phyloP scores from a whole-genome alignment of 2,888 invertebrate species.

The Cloeon dipterum region DNA sequence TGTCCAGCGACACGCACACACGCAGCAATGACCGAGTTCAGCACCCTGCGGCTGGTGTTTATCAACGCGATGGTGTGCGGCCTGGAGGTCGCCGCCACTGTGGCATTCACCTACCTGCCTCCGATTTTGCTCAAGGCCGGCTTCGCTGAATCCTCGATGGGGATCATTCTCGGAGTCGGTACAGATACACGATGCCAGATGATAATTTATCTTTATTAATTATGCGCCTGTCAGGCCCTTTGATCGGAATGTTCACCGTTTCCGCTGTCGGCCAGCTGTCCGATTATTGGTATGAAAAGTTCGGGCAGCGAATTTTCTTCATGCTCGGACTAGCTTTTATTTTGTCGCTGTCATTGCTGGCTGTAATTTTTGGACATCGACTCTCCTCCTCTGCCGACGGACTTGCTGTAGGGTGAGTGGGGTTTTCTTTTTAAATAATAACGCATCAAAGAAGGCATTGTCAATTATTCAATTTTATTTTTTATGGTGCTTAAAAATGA shows the following conservation, averaged over 20 bases:
- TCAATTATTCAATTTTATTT: too few species aligned
- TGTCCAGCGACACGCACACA: too few species aligned
- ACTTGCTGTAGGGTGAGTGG: conserved; percentile 1
- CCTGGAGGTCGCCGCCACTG: conserved; percentile 21
- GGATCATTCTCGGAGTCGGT: conserved; percentile 20
- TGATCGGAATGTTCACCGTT: conserved; percentile 6
- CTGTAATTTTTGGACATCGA: conserved; percentile 15
- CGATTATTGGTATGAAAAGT: conserved; percentile 16
- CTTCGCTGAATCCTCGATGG: conserved; percentile 19
- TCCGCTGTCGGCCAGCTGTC: conserved; percentile 20
- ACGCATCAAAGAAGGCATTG: too few species aligned
- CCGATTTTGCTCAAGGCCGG: conserved; percentile 22
- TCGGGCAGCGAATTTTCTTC: conserved; percentile 20
- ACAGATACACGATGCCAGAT: too few species aligned
- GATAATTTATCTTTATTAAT: conserved; percentile 4
- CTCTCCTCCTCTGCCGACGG: conserved; percentile 1
- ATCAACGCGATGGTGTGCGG: conserved; percentile 21
- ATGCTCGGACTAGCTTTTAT: conserved; percentile 17
- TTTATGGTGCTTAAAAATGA: background rate
- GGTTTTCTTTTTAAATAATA: background rate
- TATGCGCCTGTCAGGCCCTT: conserved; percentile 2
- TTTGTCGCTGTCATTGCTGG: conserved; percentile 16
- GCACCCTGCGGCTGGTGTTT: conserved; percentile 5
- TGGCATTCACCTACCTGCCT: conserved; percentile 23
- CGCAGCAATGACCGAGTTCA: too few species aligned